Evolutionary conservation across 1,140 invertebrate species (phyloP).

Genomic region (Eufriesea mexicana): DNA sequence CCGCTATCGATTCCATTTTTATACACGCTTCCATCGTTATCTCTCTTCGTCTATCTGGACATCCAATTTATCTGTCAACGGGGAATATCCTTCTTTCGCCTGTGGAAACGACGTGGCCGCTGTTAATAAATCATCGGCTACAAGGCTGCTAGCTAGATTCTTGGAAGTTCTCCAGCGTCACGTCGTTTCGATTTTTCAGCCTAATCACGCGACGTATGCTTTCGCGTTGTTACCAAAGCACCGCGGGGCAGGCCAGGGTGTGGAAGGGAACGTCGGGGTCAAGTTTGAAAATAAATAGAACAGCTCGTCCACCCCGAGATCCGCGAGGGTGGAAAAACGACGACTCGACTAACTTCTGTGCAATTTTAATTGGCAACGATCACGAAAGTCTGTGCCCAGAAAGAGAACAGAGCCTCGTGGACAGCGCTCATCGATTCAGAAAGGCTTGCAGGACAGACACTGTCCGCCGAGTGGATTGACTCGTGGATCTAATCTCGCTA

Average conservation of each 20-base stretch:
- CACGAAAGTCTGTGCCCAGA: neutral
- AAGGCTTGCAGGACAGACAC: neutral
- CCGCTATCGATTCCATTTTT: neutral
- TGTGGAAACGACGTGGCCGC: too few relatives aligned
- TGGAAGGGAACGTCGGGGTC: neutral
- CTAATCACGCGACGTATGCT: too few relatives aligned
- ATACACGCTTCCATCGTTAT: too few relatives aligned
- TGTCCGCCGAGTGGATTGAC: constrained; percentile 38
- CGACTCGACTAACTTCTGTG: neutral
- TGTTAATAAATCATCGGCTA: too few relatives aligned
- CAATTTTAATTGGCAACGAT: constrained; percentile 18
- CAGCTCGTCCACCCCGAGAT: too few relatives aligned
- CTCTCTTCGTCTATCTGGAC: neutral
- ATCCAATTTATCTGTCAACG: neutral
- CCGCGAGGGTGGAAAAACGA: neutral
- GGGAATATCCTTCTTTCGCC: too few relatives aligned
- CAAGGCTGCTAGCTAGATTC: too few relatives aligned
- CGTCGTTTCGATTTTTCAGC: too few relatives aligned
- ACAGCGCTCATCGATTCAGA: constrained; percentile 21
- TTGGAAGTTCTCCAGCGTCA: too few relatives aligned
- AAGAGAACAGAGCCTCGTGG: neutral
- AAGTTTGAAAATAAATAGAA: neutral
- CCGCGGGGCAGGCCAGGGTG: too few relatives aligned
- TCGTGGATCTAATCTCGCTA: constrained; percentile 56
- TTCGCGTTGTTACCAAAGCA: too few relatives aligned